Evolutionary conservation across 2,113 vertebrate genomes (phyloP).

Genomic region (Brachionichthys hirsutus): DNA sequence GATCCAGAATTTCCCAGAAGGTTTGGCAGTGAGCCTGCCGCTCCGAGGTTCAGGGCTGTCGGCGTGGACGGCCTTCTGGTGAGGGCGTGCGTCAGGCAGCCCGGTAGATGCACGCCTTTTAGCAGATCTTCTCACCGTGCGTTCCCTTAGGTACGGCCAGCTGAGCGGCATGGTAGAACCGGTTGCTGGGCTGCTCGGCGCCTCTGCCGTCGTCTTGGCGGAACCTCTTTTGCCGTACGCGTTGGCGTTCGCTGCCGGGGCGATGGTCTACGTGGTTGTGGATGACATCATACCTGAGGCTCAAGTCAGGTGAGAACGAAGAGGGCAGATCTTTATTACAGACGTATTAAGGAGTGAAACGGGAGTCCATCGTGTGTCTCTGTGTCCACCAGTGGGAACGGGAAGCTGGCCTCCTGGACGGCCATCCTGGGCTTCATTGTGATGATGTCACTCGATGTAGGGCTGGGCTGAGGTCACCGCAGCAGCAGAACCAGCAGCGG

Average conservation of each 20-base stretch:
- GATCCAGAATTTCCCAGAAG: conserved; percentile 98
- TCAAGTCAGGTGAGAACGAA: conserved; percentile 85
- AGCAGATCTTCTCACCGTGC: no score
- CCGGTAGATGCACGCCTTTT: no score
- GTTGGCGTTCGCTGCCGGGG: conserved; percentile 90
- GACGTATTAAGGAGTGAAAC: background rate
- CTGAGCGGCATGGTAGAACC: conserved; percentile 98
- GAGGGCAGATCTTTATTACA: background rate
- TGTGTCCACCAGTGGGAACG: conserved; percentile 83
- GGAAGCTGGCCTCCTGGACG: conserved; percentile 92
- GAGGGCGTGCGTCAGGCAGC: background rate
- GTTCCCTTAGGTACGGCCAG: conserved; percentile 87
- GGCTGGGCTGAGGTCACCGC: conserved; percentile 81
- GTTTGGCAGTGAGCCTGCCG: conserved; percentile 93
- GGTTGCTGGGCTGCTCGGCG: conserved; percentile 83
- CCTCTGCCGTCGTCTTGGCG: conserved; percentile 83
- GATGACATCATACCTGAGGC: conserved; percentile 97
- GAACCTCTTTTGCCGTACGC: conserved; percentile 93
- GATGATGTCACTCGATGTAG: conserved; percentile 98
- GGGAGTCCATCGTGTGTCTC: background rate
- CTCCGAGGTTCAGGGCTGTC: conserved; percentile 87
- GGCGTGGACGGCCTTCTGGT: conserved; percentile 92
- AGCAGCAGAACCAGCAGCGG: background rate
- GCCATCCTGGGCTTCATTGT: conserved; percentile 92
- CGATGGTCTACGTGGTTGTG: conserved; percentile 96